These are phyloP conservation scores for Macrosteles quadrilineatus DNA, from an alignment of 1,140 invertebrate genomes.

Conservation along the genomic window DNA sequence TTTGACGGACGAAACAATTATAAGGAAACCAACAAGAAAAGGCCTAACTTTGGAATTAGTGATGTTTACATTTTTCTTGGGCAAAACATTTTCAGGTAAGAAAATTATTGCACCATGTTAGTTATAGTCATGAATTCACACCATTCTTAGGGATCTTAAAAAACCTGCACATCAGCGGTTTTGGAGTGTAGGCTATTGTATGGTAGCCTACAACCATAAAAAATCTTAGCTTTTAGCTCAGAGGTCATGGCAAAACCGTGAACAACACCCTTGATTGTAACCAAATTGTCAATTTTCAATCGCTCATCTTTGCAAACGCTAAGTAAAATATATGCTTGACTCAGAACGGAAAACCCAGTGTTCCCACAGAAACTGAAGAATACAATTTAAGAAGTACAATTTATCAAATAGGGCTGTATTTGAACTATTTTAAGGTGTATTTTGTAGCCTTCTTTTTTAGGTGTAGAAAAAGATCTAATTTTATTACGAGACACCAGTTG, in stretches of 20 bases:
- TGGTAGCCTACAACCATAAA: background rate
- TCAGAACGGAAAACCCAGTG: too few species aligned
- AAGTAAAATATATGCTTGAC: too few species aligned
- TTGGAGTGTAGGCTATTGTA: background rate
- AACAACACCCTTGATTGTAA: background rate
- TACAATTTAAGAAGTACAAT: too few species aligned
- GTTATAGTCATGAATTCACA: background rate
- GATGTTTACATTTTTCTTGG: conserved; percentile 14
- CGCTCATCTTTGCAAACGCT: too few species aligned
- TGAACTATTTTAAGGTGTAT: too few species aligned
- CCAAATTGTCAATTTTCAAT: too few species aligned
- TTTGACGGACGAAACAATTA: background rate
- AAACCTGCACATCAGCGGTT: background rate
- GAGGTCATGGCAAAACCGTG: background rate
- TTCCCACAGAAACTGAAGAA: too few species aligned
- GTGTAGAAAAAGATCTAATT: too few species aligned
- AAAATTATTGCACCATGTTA: background rate
- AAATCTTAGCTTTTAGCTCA: background rate
- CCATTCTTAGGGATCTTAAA: background rate
- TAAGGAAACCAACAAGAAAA: background rate
- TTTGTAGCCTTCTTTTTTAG: too few species aligned
- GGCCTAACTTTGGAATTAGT: background rate
- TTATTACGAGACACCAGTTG: too few species aligned
- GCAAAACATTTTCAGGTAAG: conserved; percentile 19
- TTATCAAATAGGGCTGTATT: too few species aligned